A percentile compares a stretch with the other conserved stretches of the same genome.
Evolutionary conservation across 2,797 vertebrate species (phyloP).

Genomic region (Diplodus puntazzo): DNA sequence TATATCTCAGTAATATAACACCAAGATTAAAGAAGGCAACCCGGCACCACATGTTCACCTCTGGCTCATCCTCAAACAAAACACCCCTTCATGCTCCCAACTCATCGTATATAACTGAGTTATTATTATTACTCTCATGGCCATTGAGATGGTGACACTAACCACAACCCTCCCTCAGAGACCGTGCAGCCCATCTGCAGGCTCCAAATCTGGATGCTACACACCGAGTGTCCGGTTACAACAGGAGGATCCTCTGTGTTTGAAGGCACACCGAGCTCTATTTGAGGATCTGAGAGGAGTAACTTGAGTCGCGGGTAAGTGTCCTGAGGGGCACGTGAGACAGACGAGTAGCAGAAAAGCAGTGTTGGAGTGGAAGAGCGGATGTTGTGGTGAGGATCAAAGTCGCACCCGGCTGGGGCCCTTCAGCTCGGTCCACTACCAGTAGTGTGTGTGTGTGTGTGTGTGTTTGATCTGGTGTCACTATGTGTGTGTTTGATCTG

Average conservation of each 20-base stretch:
- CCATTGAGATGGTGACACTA: slow-evolving; percentile 46
- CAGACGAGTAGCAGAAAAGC: slow-evolving; percentile 51
- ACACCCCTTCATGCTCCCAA: slow-evolving; percentile 12
- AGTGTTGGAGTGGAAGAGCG: slow-evolving; percentile 53
- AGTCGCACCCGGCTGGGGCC: slow-evolving; percentile 65
- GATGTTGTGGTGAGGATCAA: slow-evolving; percentile 79
- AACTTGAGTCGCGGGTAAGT: slow-evolving; percentile 62
- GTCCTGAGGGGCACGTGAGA: slow-evolving; percentile 59
- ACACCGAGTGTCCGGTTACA: slow-evolving; percentile 62
- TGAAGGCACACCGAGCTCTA: slow-evolving; percentile 64
- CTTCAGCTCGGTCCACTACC: slow-evolving; percentile 56
- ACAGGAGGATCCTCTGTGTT: slow-evolving; percentile 58
- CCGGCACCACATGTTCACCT: slow-evolving; percentile 9
- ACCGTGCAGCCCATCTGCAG: slow-evolving; percentile 38
- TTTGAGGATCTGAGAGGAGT: slow-evolving; percentile 68
- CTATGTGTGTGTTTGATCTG: slow-evolving; percentile 66
- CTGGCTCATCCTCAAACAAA: slow-evolving; percentile 32
- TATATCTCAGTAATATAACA: neutral
- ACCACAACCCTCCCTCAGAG: slow-evolving; percentile 61
- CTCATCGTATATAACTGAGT: slow-evolving; percentile 9
- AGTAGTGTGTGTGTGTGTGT: slow-evolving; percentile 30
- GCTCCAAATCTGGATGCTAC: slow-evolving; percentile 61
- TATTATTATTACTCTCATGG: slow-evolving; percentile 48
- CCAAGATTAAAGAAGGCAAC: slow-evolving; percentile 16
- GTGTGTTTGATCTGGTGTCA: slow-evolving; percentile 62